A percentile compares a stretch with the other conserved stretches of the same genome.
Conservation (phyloP, 2,113 vertebrate genomes). For the Tychaedon coryphoeus region DNA sequence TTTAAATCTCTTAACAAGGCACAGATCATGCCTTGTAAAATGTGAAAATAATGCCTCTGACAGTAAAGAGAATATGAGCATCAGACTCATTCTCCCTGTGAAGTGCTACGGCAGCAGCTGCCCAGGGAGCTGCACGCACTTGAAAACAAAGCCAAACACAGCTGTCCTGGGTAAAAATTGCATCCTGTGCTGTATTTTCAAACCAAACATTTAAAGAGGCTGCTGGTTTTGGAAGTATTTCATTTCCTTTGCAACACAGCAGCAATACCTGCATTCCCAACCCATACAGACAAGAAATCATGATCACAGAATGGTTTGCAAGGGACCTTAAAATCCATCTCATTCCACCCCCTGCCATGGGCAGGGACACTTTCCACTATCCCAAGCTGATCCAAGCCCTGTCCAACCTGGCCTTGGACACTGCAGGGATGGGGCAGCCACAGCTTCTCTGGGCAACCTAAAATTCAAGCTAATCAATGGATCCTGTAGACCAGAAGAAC, state of each 20-base stretch:
- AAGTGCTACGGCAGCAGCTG: neutral
- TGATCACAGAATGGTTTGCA: neutral
- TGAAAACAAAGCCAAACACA: conserved; percentile 39
- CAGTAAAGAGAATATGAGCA: neutral
- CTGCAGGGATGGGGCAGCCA: neutral
- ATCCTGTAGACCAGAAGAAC: neutral
- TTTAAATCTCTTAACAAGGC: neutral
- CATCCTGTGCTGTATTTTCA: conserved; percentile 19
- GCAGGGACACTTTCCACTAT: neutral
- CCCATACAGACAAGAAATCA: neutral
- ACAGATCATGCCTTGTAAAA: neutral
- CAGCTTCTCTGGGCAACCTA: neutral
- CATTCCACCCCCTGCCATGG: neutral
- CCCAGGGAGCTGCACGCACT: neutral
- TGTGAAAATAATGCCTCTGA: neutral
- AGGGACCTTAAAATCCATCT: neutral
- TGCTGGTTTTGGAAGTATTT: neutral
- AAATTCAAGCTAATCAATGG: neutral
- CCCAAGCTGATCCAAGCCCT: neutral
- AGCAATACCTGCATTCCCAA: neutral
- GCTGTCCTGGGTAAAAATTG: neutral
- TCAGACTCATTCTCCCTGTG: neutral
- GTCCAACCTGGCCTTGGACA: neutral
- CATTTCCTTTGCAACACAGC: neutral
- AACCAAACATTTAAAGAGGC: conserved; percentile 32